Base-by-base conservation (phyloP, 2,797 vertebrate genomes). In the Spinibarbus caldwelli region DNA sequence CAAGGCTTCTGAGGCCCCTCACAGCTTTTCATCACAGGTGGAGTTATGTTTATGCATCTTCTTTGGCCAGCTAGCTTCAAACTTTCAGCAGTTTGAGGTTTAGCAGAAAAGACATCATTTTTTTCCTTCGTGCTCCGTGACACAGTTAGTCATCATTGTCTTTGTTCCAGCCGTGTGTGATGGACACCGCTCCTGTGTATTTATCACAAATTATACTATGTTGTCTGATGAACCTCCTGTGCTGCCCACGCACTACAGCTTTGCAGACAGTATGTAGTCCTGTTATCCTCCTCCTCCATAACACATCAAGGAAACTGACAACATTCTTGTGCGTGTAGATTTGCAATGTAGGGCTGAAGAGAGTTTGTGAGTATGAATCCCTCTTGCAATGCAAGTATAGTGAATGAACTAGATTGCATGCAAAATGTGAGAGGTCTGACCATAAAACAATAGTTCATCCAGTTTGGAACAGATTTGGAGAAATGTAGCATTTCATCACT, bases 131-230 rank as follows among this genome's bases (percentile, higher is more conserved):
- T 84, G 45, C 19, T 17, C 10, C 1, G 5, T 23, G 49, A 38
- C 47, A 19, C 41, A 23, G 66, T 54, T 59, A 34, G 70, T n/a
- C 9, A 47, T 19, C 54, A 17, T 23, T 75, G 26, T 59, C 67
- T 72, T 82, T 72, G 49, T 59, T 82, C 49, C 80, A 29, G 31
- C 64, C 8, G 66, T 52, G 64, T 70, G 34, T 70, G 79, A 80
- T 26, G 64, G 49, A 72, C 29, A 57, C 3, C 3, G 36, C 80
- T 71, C 49, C 52, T 82, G 68, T 72, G 80, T 82, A 57, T 82
- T 82, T 82, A 82, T 82, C 67, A 72, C 68, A 82, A 82, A 82
- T 82, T 82, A 59, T 57, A 72, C 34, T 49, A 57, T 82, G 67
- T 57, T 82, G 36, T 82, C 68, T 72, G 49, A 71, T 59, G 80